phyloP scores from a whole-genome alignment of 2,888 invertebrate species.

The Pristionchus fissidentatus region DNA sequence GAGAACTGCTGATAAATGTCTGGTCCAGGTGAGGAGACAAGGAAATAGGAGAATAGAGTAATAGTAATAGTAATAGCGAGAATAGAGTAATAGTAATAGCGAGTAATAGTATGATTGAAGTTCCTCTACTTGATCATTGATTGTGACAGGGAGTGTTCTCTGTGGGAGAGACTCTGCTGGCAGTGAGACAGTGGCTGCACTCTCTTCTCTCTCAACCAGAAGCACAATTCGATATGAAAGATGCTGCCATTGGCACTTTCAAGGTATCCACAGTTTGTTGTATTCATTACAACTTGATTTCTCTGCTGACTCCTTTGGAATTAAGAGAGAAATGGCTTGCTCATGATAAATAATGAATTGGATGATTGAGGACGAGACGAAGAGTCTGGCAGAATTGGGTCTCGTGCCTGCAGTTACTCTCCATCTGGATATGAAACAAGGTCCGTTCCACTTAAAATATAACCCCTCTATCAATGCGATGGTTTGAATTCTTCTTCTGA shows the following conservation, averaged over 20 bases:
- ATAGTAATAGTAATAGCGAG: too few relatives aligned
- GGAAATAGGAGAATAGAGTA: background rate
- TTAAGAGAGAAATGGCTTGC: background rate
- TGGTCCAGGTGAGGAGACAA: conserved; percentile 61
- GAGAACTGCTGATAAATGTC: conserved; percentile 84
- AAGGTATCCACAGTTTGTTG: too few relatives aligned
- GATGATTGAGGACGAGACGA: conserved; percentile 82
- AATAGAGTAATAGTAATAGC: too few relatives aligned
- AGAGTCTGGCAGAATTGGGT: conserved; percentile 85
- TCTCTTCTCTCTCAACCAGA: conserved; percentile 48
- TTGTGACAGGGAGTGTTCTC: conserved; percentile 66
- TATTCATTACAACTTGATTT: background rate
- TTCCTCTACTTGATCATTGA: too few relatives aligned
- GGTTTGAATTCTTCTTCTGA: too few relatives aligned
- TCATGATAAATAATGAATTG: background rate
- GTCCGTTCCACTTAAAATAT: too few relatives aligned
- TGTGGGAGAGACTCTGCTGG: conserved; percentile 60
- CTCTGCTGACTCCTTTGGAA: background rate
- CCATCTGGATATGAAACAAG: conserved; percentile 79
- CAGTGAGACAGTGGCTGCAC: conserved; percentile 63
- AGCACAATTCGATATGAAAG: conserved; percentile 60
- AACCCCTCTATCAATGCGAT: too few relatives aligned
- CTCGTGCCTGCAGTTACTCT: conserved; percentile 88
- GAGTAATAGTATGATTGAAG: too few relatives aligned
- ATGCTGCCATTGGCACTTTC: conserved; percentile 50